phyloP scores from a whole-genome alignment of 2,113 vertebrate species.

The Athene cunicularia region DNA sequence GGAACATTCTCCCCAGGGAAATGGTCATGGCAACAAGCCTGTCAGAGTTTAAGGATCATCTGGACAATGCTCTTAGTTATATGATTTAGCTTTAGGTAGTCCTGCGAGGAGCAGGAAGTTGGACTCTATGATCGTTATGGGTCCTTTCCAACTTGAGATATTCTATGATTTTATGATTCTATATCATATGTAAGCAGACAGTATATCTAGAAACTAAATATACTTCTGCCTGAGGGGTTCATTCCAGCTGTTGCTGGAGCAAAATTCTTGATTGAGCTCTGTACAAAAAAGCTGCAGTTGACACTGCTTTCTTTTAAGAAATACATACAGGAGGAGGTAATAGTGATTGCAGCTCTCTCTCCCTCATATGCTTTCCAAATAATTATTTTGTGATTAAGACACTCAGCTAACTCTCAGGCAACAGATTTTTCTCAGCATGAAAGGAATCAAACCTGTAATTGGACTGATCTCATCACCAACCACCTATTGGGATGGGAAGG shows the following conservation, averaged over 20 bases:
- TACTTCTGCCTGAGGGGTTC: background rate
- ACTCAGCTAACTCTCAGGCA: background rate
- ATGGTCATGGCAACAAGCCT: background rate
- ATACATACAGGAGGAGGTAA: background rate
- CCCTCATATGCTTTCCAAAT: background rate
- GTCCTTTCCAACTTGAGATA: background rate
- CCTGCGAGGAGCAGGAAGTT: background rate
- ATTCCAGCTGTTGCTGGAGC: background rate
- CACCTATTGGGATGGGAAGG: background rate
- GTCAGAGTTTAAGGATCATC: background rate
- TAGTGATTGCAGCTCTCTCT: background rate
- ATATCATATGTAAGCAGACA: background rate
- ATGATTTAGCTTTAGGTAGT: background rate
- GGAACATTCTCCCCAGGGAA: background rate
- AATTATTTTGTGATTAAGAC: background rate
- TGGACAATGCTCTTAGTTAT: background rate
- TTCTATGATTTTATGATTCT: background rate
- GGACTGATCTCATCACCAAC: background rate
- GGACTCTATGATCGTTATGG: background rate
- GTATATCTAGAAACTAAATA: background rate
- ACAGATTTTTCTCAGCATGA: background rate
- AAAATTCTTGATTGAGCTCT: background rate
- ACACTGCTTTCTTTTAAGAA: background rate
- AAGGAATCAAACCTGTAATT: background rate
- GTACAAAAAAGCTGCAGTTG: background rate